Conservation (phyloP, 2,113 vertebrate genomes). For the Athene cunicularia region DNA sequence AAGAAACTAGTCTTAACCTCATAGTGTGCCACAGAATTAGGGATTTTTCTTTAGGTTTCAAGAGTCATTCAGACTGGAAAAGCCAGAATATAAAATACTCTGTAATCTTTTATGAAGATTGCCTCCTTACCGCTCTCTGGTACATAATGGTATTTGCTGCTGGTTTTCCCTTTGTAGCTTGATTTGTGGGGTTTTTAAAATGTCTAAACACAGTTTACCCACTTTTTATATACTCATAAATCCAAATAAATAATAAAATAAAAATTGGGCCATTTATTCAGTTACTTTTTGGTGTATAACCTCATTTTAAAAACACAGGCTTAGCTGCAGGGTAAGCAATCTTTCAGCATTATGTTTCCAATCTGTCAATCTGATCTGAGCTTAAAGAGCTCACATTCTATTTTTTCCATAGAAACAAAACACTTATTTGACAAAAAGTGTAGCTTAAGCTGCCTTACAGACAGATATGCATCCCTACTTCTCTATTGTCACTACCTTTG, state of each 20-base stretch:
- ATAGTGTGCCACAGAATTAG: background rate
- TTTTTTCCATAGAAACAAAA: slow-evolving; percentile 41
- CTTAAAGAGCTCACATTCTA: slow-evolving; percentile 17
- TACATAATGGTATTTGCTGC: background rate
- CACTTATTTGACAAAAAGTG: slow-evolving; percentile 12
- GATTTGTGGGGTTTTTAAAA: slow-evolving; percentile 45
- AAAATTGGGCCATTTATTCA: slow-evolving; percentile 41
- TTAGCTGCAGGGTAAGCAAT: slow-evolving; percentile 44
- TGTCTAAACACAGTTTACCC: slow-evolving; percentile 42
- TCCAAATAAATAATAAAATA: slow-evolving; percentile 54
- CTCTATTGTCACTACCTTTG: background rate
- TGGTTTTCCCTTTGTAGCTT: slow-evolving; percentile 27
- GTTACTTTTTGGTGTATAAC: background rate
- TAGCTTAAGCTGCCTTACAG: slow-evolving; percentile 10
- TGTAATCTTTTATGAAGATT: background rate
- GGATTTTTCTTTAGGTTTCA: background rate
- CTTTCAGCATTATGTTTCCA: slow-evolving; percentile 51
- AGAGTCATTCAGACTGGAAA: background rate
- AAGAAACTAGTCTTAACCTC: background rate
- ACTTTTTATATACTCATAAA: slow-evolving; percentile 27
- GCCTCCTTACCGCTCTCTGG: background rate
- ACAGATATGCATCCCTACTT: background rate
- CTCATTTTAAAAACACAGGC: slow-evolving; percentile 26
- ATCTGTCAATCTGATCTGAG: slow-evolving; percentile 51
- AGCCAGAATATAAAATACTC: background rate